Base-by-base conservation (phyloP, 2,888 invertebrate species). In the Amblyteles armatorius region DNA sequence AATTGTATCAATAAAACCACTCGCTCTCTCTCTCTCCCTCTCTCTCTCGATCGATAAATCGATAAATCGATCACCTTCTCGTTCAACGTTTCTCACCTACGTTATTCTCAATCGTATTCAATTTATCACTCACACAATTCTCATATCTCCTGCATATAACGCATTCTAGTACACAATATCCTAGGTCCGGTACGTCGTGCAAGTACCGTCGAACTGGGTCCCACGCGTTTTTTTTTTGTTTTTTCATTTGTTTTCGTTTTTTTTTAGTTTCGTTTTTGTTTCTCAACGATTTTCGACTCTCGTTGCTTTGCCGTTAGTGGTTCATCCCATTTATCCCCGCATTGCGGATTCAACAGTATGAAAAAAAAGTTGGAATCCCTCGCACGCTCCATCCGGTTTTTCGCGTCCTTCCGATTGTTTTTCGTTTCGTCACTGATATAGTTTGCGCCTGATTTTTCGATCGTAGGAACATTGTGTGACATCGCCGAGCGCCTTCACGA, bases 131-230 rank as follows among this genome's bases (percentile, higher is more conserved):
- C 84, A 79, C 71, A 74, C 84, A 77, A 57, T 83, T 13, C 60
- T 63, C 68, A 68, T 73, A 65, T 48, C 63, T 57, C 68, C 67
- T 13, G 67, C 76, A 79, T 60, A 89, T 82, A 90, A 88, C 84
- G 84, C 90, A 52, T 85, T 81, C 74, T 81, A 79, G 79, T 82
- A 63, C 60, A 84, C 78, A 79, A 44, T 79, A 76, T 79, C 65
- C 74, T 78, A 84, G 55, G 69, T 69, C 50, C 76, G 65, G 26
- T 88, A 90, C 89, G 85, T 60, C 77, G 86, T 85, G 60, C 7
- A 6, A 63, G 84, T 86, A 89, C 87, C 88, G 85, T 88, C 90
- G 88, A 91, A 89, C 90, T 91, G 92, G 92, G 92, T 92, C 92
- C 92, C 92, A 89, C 92, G 87, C 90, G 84, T 91, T 88, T 90